phyloP scores from a whole-genome alignment of 2,888 invertebrate genomes.

The Heliconius hortense region DNA sequence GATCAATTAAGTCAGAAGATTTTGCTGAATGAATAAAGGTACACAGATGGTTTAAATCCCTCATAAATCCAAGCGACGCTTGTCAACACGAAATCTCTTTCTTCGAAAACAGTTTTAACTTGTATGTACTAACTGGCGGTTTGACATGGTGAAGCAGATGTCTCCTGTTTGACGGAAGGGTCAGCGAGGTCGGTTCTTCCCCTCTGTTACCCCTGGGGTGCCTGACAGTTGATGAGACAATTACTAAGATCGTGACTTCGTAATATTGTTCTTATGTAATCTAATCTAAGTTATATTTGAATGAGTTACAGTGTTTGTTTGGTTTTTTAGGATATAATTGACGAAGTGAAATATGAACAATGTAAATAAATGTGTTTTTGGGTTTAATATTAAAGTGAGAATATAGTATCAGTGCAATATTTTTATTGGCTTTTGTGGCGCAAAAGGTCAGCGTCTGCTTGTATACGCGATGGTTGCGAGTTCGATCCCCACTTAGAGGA shows the following conservation, averaged over 20 bases:
- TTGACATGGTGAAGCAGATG: slow-evolving; percentile 78
- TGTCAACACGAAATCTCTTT: slow-evolving; percentile 47
- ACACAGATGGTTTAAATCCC: slow-evolving; percentile 45
- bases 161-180: slow-evolving; percentile 77
- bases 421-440: neutral
- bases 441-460: neutral
- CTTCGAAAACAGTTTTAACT: slow-evolving; percentile 49
- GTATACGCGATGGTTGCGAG: neutral
- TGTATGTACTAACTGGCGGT: slow-evolving; percentile 70
- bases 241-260: slow-evolving; percentile 67
- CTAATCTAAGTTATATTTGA: slow-evolving; percentile 57
- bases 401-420: too few relatives aligned
- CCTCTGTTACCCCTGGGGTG: slow-evolving; percentile 62
- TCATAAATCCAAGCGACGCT: slow-evolving; percentile 45
- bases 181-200: slow-evolving; percentile 74
- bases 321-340: neutral
- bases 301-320: neutral
- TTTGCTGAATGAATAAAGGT: slow-evolving; percentile 33
- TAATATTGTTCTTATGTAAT: slow-evolving; percentile 57
- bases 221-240: slow-evolving; percentile 73
- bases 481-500: neutral
- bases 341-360: too few relatives aligned
- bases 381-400: too few relatives aligned
- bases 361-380: neutral
- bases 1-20: slow-evolving; percentile 43